phyloP scores from a whole-genome alignment of 2,797 vertebrate genomes.

The Xenopus petersii region DNA sequence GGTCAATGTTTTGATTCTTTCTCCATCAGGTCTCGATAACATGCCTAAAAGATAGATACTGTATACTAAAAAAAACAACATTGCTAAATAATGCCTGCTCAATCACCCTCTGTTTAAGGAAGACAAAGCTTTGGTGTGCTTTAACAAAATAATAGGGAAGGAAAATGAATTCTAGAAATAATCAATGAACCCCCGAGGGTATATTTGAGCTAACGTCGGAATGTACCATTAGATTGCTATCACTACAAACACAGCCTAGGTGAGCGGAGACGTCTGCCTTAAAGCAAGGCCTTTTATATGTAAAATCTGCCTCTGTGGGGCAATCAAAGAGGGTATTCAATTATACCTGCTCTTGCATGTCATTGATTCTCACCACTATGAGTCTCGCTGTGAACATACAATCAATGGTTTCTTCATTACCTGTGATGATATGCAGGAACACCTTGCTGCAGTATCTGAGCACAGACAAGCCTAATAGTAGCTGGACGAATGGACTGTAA shows the following conservation, averaged over 20 bases:
- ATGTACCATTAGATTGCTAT: conserved; percentile 14
- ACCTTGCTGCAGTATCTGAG: conserved; percentile 8
- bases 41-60: no score
- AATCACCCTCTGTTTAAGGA: no score
- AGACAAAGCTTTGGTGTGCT: not conserved
- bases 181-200: conserved; percentile 31
- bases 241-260: not conserved
- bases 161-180: conserved; percentile 23
- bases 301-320: conserved; percentile 1
- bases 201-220: conserved; percentile 3
- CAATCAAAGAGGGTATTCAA: conserved; percentile 32
- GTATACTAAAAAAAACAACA: no score
- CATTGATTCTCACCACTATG: conserved; percentile 34
- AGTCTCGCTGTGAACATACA: conserved; percentile 34
- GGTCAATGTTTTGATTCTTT: no score
- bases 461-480: conserved; percentile 6
- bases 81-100: no score
- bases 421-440: conserved; percentile 24
- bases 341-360: conserved; percentile 34
- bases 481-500: conserved; percentile 18
- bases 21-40: no score
- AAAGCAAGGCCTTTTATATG: not conserved
- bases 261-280: not conserved
- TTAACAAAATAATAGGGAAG: no score
- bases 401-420: conserved; percentile 44